Evolutionary conservation across 2,113 vertebrate genomes (phyloP).

Genomic region (Plecotus auritus): DNA sequence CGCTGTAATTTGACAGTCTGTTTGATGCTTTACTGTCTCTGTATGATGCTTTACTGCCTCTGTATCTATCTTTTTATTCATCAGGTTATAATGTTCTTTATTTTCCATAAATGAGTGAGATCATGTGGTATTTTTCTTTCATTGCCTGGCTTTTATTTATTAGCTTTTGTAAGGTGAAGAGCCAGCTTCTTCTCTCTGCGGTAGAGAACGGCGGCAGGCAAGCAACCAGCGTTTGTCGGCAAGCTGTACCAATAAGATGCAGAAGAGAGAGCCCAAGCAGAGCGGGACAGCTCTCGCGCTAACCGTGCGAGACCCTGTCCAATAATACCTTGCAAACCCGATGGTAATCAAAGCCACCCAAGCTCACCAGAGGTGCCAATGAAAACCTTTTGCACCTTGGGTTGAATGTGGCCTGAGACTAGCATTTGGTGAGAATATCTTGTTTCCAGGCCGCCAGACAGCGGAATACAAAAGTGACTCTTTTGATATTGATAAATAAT

Average conservation of each 20-base stretch:
- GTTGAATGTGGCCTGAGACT: constrained; percentile 12
- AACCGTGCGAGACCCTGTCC: neutral
- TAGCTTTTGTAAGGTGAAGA: neutral
- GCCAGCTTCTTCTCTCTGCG: neutral
- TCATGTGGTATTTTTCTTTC: too few relatives aligned
- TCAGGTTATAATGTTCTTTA: too few relatives aligned
- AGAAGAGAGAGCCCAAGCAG: neutral
- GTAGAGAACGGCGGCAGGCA: neutral
- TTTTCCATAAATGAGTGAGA: too few relatives aligned
- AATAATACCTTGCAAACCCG: constrained; percentile 1
- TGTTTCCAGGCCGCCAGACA: constrained; percentile 42
- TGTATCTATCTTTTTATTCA: too few relatives aligned
- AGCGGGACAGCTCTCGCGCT: neutral
- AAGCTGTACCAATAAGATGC: constrained; percentile 26
- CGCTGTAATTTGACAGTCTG: too few relatives aligned
- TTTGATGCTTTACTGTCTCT: too few relatives aligned
- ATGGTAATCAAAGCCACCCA: constrained; percentile 49
- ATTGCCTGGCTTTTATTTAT: neutral
- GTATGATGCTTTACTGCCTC: too few relatives aligned
- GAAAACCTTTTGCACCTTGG: constrained; percentile 37
- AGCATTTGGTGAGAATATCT: constrained; percentile 44
- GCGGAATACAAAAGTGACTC: constrained; percentile 63
- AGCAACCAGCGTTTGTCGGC: constrained; percentile 28
- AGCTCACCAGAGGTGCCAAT: constrained; percentile 54
- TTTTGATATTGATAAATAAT: constrained; percentile 77